These are phyloP conservation scores for Thinocorus orbignyianus DNA, from an alignment of 2,113 vertebrate genomes.

Conservation along the genomic window DNA sequence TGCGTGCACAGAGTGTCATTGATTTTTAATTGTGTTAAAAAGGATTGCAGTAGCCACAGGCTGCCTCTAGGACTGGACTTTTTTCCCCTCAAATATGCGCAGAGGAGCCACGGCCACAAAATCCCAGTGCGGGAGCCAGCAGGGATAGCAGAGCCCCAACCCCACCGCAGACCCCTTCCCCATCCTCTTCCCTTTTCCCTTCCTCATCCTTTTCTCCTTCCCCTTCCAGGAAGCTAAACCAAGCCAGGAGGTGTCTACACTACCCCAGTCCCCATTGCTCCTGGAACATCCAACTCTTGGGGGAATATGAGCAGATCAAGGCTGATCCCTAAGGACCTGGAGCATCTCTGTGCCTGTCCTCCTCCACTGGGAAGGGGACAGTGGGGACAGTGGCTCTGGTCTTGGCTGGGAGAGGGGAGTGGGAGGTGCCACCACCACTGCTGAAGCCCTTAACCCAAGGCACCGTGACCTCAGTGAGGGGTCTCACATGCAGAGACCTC, in stretches of 20 bases:
- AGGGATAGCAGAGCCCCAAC: not conserved
- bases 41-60: constrained; percentile 49
- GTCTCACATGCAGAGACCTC: not conserved
- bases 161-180: not conserved
- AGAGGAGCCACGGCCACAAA: not conserved
- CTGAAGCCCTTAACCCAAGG: not conserved
- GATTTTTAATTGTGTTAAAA: constrained; percentile 43
- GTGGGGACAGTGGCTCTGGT: not conserved
- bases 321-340: not conserved
- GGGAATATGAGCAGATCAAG: not conserved
- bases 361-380: not conserved
- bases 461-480: not conserved
- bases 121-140: rapidly evolving
- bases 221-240: not conserved
- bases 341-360: not conserved
- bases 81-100: not conserved
- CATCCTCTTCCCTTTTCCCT: not conserved
- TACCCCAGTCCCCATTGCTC: not conserved
- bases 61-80: constrained; percentile 63
- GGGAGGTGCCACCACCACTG: rapidly evolving
- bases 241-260: not conserved
- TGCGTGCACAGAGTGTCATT: constrained; percentile 26
- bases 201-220: not conserved
- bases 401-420: not conserved
- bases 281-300: not conserved